Percentiles rank a stretch among this genome's conserved stretches.
These are phyloP conservation scores for Nebria salina DNA, from an alignment of 2,888 invertebrate species.

Conservation along the genomic window DNA sequence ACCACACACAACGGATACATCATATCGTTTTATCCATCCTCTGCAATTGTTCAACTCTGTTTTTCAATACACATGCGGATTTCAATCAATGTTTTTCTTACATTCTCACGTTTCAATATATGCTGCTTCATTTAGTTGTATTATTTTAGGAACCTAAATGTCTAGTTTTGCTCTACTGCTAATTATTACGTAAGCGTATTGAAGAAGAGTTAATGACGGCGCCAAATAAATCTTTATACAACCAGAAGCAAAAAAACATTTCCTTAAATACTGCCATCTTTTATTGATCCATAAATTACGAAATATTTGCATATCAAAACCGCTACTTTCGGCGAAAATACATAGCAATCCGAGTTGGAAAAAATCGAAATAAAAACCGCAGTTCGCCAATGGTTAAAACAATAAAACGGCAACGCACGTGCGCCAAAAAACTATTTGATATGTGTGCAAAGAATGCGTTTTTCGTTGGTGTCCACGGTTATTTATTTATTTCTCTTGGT, in stretches of 20 bases:
- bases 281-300: conserved; percentile 19
- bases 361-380: neutral
- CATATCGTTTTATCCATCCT: neutral
- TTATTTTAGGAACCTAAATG: neutral
- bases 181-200: too few species aligned
- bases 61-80: neutral
- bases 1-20: neutral
- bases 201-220: neutral
- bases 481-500: conserved; percentile 38
- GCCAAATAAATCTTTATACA: conserved; percentile 14
- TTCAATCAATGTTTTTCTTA: neutral
- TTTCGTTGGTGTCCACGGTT: conserved; percentile 23
- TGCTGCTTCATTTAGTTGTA: neutral
- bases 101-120: neutral
- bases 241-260: conserved; percentile 11
- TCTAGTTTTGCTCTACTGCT: too few species aligned
- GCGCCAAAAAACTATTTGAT: conserved; percentile 41
- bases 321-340: conserved; percentile 23
- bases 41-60: neutral
- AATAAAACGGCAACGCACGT: conserved; percentile 26
- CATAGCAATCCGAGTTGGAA: neutral
- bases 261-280: conserved; percentile 24
- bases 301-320: conserved; percentile 33
- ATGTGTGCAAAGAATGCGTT: conserved; percentile 33
- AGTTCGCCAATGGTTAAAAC: neutral